Conservation (phyloP, 2,888 invertebrate genomes). For the Eupithecia inturbata region DNA sequence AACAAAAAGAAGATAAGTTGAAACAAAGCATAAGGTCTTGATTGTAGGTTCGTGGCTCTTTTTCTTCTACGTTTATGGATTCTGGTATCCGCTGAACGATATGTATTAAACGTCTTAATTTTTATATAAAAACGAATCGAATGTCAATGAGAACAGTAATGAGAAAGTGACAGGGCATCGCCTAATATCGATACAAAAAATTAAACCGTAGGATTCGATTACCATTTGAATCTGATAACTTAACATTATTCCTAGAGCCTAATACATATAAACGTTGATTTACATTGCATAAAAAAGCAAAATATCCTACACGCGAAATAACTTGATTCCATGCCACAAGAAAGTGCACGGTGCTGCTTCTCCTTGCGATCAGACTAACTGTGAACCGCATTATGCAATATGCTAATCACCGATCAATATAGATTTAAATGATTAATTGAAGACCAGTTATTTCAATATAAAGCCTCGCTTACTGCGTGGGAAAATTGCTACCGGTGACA, state of each 20-base stretch:
- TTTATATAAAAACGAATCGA: background rate
- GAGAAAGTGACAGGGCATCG: background rate
- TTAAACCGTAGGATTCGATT: no score
- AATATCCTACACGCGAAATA: background rate
- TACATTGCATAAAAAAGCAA: background rate
- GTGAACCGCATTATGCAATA: conserved; percentile 42
- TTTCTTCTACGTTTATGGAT: background rate
- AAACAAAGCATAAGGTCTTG: background rate
- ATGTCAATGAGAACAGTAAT: background rate
- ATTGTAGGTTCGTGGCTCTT: background rate
- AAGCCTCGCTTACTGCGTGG: conserved; percentile 26
- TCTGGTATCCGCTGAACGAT: background rate
- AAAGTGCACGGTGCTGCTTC: background rate
- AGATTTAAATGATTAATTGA: conserved; percentile 45
- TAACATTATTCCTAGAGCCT: background rate
- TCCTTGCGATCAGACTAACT: conserved; percentile 26
- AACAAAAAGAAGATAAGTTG: background rate
- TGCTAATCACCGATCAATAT: conserved; percentile 42
- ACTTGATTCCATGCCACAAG: background rate
- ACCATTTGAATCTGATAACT: background rate
- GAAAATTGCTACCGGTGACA: conserved; percentile 23
- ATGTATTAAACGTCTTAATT: background rate
- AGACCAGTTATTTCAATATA: conserved; percentile 28
- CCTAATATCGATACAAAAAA: no score
- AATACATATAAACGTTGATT: background rate